Evolutionary conservation across 2,797 vertebrate genomes (phyloP), one percentile per base, ranked within the genome.

Genomic region (Thalassophryne amazonica): DNA sequence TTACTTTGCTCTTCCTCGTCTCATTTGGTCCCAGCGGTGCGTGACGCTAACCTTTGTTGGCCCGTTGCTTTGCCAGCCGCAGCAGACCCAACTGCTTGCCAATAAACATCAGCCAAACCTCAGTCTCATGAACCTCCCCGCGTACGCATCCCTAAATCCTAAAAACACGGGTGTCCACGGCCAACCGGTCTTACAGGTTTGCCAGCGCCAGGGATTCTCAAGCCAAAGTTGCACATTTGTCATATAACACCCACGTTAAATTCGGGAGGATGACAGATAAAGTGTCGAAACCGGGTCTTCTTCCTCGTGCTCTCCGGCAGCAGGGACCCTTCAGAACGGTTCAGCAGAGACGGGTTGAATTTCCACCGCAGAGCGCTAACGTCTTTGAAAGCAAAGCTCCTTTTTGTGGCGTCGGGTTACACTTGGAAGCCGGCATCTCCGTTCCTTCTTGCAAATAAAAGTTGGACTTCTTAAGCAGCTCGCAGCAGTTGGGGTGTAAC

Each of bases 401-500:
- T 78, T 70, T 69, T 71, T 64, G 67, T 55, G 56, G 79, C 22
- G 29, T 89, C 70, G 12, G 45, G 68, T 89, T 87, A 80, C 86
- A 56, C 59, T 63, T 39, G 19, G 57, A 52, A 58, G 40, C 70
- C 53, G 45, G 56, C 64, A 20, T 73, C 60, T 52, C 49, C 74
- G 81, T 76, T 73, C 52, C 28, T 58, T 33, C 51, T 79, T 62
- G 50, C 65, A 76, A 63, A 61, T 59, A 51, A 13, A 47, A 76
- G 60, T 35, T 60, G 61, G 54, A 70, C 64, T 62, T 71, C 50
- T 43, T 7, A 68, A 69, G 60, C 57, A 41, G 46, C 41, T 58
- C 46, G 52, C 17, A 70, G 74, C 82, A 81, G 70, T 74, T 58
- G 56, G 41, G 39, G 70, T 18, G 84, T 73, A 88, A 88, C 66